Percentiles rank a stretch among this genome's conserved stretches.
These are phyloP conservation scores for Spodoptera littoralis DNA, from an alignment of 2,888 invertebrate genomes.

Conservation along the genomic window DNA sequence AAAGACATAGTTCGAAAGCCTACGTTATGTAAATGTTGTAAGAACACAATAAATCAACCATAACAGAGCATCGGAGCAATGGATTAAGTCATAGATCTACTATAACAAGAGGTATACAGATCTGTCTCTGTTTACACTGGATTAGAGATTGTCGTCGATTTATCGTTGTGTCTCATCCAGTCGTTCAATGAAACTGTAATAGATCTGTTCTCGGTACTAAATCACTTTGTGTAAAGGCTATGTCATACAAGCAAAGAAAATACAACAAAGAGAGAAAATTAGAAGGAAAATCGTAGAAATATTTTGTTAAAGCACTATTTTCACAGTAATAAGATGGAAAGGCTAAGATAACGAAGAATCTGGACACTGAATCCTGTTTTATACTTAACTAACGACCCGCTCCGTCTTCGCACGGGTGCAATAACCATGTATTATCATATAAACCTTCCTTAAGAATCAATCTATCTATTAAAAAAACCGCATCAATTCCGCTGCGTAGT, in stretches of 20 bases:
- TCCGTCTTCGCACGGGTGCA: too few relatives aligned
- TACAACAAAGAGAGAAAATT: neutral
- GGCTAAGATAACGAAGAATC: too few relatives aligned
- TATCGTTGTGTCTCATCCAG: slow-evolving; percentile 39
- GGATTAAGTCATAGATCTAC: slow-evolving; percentile 16
- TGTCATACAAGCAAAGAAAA: slow-evolving; percentile 6
- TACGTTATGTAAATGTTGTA: too few relatives aligned
- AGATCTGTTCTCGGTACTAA: slow-evolving; percentile 34
- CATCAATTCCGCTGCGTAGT: too few relatives aligned
- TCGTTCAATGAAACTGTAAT: slow-evolving; percentile 40
- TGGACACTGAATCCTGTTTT: neutral
- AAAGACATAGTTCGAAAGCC: too few relatives aligned
- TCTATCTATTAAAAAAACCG: too few relatives aligned
- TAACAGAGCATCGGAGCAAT: neutral
- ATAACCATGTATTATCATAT: too few relatives aligned
- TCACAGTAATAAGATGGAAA: too few relatives aligned
- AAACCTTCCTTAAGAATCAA: too few relatives aligned
- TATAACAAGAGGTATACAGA: slow-evolving; percentile 8
- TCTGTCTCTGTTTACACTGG: slow-evolving; percentile 18
- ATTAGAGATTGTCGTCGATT: slow-evolving; percentile 40
- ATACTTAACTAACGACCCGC: neutral
- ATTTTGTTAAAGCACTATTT: too few relatives aligned
- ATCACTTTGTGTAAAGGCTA: slow-evolving; percentile 19
- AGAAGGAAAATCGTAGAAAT: neutral
- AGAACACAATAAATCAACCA: slow-evolving; percentile 7